phyloP scores from a whole-genome alignment of 2,797 vertebrate species.

The Myotis findleyi region DNA sequence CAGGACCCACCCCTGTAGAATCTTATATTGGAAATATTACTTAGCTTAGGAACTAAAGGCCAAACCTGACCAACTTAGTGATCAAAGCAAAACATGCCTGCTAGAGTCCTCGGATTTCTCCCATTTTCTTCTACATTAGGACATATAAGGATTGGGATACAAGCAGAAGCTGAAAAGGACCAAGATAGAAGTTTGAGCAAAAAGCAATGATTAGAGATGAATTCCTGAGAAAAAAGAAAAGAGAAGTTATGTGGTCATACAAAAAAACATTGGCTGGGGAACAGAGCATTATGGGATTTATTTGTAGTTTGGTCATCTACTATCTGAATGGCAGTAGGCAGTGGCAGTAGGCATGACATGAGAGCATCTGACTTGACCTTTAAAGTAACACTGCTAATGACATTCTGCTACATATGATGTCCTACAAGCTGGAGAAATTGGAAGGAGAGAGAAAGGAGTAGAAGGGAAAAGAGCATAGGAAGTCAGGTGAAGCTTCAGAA shows the following conservation, averaged over 20 bases:
- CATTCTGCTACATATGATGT: not conserved
- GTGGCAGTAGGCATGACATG: not conserved
- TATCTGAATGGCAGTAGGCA: no score
- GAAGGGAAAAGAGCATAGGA: not conserved
- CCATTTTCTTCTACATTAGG: not conserved
- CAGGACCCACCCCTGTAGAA: not conserved
- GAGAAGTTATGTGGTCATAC: not conserved
- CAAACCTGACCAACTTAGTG: not conserved
- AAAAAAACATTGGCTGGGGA: not conserved
- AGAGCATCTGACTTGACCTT: not conserved
- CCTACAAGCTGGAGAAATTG: not conserved
- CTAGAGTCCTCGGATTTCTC: not conserved
- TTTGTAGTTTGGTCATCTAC: no score
- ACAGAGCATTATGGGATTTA: not conserved
- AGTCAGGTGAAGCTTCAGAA: not conserved
- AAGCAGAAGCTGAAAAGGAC: not conserved
- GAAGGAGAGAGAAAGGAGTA: not conserved
- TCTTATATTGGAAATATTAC: constrained; percentile 18
- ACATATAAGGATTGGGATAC: not conserved
- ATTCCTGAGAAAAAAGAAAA: constrained; percentile 36
- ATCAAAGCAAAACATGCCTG: not conserved
- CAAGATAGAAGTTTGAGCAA: not conserved
- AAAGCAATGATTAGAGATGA: not conserved
- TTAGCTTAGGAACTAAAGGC: constrained; percentile 1
- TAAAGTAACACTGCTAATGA: not conserved